phyloP scores from a whole-genome alignment of 1,140 invertebrate genomes.

The Thaumetopoea pityocampa region DNA sequence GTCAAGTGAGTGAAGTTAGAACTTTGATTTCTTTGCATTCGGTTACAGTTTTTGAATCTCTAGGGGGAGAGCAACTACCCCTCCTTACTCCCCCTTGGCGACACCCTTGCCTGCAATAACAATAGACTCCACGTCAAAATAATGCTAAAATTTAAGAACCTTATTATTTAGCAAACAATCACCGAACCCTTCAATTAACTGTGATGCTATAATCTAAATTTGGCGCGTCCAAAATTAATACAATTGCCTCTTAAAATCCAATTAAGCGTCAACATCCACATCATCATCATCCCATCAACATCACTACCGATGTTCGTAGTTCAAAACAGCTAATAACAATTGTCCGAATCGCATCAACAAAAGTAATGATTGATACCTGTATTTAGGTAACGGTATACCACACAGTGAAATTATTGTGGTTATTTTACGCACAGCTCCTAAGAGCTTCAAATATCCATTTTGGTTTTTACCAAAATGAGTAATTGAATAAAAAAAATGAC shows the following conservation, averaged over 20 bases:
- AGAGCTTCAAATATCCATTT: too few species aligned
- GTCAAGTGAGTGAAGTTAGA: too few species aligned
- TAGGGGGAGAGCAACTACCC: too few species aligned
- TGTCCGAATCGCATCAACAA: constrained; percentile 25
- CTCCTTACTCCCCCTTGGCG: too few species aligned
- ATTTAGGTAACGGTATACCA: constrained; percentile 37
- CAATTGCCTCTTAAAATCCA: constrained; percentile 34
- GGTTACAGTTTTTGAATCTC: too few species aligned
- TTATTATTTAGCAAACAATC: constrained; percentile 4
- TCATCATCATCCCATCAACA: constrained; percentile 23
- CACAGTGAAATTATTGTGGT: constrained; percentile 25
- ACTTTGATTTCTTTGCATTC: too few species aligned
- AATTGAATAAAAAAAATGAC: constrained; percentile 21
- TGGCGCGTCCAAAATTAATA: constrained; percentile 14
- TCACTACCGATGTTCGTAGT: constrained; percentile 18
- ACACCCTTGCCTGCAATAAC: too few species aligned
- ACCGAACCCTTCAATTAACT: constrained; percentile 9
- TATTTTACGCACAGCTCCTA: constrained; percentile 19
- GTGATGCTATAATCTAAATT: constrained; percentile 15
- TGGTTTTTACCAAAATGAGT: constrained; percentile 19
- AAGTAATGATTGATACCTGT: constrained; percentile 42
- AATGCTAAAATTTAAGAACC: constrained; percentile 1
- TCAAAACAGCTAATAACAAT: constrained; percentile 33
- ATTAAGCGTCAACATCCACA: constrained; percentile 29
- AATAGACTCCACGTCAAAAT: too few species aligned